These are phyloP conservation scores for Pogonomyrmex barbatus DNA, from an alignment of 1,140 invertebrate genomes.

Conservation along the genomic window DNA sequence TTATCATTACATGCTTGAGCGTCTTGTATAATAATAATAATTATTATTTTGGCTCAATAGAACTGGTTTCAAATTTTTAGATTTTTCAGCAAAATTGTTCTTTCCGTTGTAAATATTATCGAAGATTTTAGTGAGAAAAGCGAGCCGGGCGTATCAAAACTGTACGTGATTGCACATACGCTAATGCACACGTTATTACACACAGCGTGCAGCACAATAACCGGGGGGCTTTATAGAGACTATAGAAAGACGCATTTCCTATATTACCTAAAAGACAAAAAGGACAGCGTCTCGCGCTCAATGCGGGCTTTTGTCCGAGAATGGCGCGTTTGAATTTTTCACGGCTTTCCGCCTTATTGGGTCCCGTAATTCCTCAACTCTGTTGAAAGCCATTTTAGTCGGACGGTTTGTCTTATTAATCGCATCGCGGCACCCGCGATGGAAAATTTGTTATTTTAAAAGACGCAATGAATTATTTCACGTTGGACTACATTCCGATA, in stretches of 20 bases:
- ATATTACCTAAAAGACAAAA: neutral
- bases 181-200: neutral
- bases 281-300: neutral
- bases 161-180: neutral
- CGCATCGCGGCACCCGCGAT: neutral
- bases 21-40: no score
- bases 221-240: neutral
- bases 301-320: constrained; percentile 15
- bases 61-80: no score
- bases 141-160: neutral
- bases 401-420: constrained; percentile 46
- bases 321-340: constrained; percentile 45
- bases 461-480: constrained; percentile 49
- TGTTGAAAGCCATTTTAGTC: constrained; percentile 31
- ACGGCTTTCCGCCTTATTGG: constrained; percentile 27
- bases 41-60: no score
- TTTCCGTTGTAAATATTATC: neutral
- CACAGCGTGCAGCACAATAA: neutral
- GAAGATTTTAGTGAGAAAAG: neutral
- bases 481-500: constrained; percentile 24
- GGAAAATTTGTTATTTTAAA: constrained; percentile 15
- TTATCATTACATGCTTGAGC: no score
- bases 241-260: neutral
- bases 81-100: neutral
- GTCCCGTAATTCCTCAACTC: constrained; percentile 27